Evolutionary conservation across 2,113 vertebrate genomes (phyloP), one percentile per base, ranked within the genome.

Genomic region (Petromus typicus): DNA sequence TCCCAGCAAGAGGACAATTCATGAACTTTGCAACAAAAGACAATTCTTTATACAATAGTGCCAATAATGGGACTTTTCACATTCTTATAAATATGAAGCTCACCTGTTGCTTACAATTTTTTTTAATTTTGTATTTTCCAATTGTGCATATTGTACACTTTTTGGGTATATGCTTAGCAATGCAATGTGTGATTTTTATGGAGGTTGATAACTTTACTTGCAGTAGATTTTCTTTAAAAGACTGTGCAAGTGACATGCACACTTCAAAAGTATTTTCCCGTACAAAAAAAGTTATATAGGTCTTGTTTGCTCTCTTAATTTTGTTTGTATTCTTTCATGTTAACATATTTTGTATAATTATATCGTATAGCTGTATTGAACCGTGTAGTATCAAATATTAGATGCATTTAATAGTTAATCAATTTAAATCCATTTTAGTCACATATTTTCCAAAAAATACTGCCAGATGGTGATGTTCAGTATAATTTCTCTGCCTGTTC

Each of bases 101-200:
- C 98, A 98, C 98, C 98, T 98, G 98, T 99, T 98, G 98, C 98
- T 99, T 99, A 98, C 98, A 97, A 98, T 57, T 98, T 99, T 99
- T 98, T 99, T 99, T 99, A 99, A 99, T 99, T 99, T 99, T 99
- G 98, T 99, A 99, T 99, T 98, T 99, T 99, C 98, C 97, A 99
- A 99, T 99, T 99, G 99, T 99, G 99, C 99, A 99, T 99, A 99
- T 99, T 99, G 99, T 99, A 99, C 99, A 99, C 99, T 99, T 99
- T 98, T 99, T 98, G 99, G 99, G 99, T 98, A 99, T 99, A 98
- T 99, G 99, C 99, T 99, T 99, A 98, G 99, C 99, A 98, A 98
- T 99, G 98, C 98, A 98, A 98, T 98, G 98, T 98, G 98, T 99
- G 98, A 99, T 98, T 98, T 98, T 98, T 98, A 98, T 98, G 98